Evolutionary conservation across 2,113 vertebrate genomes (phyloP).

Genomic region (Trematocara variabile): DNA sequence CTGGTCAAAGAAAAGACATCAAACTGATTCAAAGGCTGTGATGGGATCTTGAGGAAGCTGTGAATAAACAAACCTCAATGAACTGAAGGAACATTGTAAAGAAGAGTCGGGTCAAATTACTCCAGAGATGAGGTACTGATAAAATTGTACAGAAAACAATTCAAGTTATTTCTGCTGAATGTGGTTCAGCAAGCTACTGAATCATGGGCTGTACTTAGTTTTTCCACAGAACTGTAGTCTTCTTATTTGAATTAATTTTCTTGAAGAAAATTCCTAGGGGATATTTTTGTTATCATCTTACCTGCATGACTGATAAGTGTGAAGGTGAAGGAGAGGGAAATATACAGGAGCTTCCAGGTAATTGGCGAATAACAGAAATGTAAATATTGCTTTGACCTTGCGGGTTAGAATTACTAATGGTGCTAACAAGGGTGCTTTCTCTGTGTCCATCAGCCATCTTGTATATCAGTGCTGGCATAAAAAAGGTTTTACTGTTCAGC

Average conservation of each 20-base stretch:
- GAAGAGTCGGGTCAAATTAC: background rate
- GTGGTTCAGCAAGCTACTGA: background rate
- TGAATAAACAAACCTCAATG: background rate
- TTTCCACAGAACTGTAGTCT: background rate
- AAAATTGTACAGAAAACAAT: background rate
- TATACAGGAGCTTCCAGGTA: background rate
- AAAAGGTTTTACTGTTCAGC: background rate
- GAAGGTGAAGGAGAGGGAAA: slow-evolving; percentile 15
- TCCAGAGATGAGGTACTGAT: background rate
- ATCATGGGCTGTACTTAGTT: background rate
- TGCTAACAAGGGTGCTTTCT: background rate
- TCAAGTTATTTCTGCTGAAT: background rate
- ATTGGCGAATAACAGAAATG: background rate
- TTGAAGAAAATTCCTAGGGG: background rate
- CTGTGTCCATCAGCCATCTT: background rate
- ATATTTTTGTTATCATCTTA: slow-evolving; percentile 2
- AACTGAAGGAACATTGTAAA: background rate
- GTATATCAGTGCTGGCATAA: background rate
- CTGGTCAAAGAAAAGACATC: background rate
- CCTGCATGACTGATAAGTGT: background rate
- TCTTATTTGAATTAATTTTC: background rate
- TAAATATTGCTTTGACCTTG: slow-evolving; percentile 50
- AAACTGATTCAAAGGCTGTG: background rate
- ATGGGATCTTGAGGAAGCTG: background rate
- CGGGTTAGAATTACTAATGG: background rate